These are phyloP conservation scores for Drosophila rufa DNA, from an alignment of 1,140 invertebrate genomes.

Conservation along the genomic window DNA sequence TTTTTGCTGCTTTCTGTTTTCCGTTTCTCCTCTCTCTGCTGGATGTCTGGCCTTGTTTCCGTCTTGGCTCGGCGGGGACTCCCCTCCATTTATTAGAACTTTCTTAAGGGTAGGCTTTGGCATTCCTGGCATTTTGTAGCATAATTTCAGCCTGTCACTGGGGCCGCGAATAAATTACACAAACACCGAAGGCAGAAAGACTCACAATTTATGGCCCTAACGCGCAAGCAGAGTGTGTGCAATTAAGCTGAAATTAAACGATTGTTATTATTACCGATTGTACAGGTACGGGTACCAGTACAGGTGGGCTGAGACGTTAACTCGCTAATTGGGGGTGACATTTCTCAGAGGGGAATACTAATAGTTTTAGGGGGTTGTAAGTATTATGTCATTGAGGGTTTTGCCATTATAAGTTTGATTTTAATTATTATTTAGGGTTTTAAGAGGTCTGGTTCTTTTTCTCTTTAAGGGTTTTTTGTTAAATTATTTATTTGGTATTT, in stretches of 20 bases:
- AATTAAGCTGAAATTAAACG: conserved; percentile 81
- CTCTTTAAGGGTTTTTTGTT: too few species aligned
- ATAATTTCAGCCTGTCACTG: conserved; percentile 75
- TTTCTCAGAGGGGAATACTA: neutral
- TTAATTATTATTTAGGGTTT: too few species aligned
- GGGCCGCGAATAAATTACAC: conserved; percentile 70
- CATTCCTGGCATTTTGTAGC: conserved; percentile 74
- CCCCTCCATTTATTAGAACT: neutral
- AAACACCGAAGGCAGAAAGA: conserved; percentile 20
- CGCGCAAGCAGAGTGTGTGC: conserved; percentile 44
- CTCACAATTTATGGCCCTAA: conserved; percentile 60
- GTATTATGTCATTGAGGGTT: neutral
- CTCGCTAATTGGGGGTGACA: conserved; percentile 15
- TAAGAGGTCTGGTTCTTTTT: too few species aligned
- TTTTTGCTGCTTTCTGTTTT: neutral
- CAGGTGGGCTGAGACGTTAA: neutral
- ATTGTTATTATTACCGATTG: conserved; percentile 54
- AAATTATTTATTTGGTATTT: too few species aligned
- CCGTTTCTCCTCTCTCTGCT: neutral
- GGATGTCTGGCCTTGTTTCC: conserved; percentile 30
- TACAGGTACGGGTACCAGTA: neutral
- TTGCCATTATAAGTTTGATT: too few species aligned
- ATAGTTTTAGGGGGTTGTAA: neutral
- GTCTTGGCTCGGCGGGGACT: neutral
- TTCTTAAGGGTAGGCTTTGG: conserved; percentile 10